Evolutionary conservation across 2,888 invertebrate genomes (phyloP).

Genomic region (Cotesia congregata): DNA sequence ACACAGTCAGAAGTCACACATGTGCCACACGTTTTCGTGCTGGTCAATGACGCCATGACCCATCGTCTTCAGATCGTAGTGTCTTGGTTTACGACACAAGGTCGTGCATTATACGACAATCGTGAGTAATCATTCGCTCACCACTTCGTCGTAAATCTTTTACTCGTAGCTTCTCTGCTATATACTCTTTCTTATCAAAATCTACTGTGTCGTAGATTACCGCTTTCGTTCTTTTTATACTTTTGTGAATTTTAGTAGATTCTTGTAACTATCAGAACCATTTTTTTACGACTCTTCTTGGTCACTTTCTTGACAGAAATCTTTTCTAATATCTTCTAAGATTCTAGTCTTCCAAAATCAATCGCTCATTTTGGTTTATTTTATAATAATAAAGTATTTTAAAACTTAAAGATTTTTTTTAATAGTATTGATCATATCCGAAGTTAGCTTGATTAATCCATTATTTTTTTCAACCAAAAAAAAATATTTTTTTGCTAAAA

Average conservation of each 20-base stretch:
- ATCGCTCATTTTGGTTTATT: conserved; percentile 23
- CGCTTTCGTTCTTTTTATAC: conserved; percentile 19
- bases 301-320: conserved; percentile 29
- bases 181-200: conserved; percentile 62
- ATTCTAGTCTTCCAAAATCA: not conserved
- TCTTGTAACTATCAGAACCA: not conserved
- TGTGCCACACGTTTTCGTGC: conserved; percentile 40
- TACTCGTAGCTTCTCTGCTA: conserved; percentile 55
- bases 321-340: conserved; percentile 18
- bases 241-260: conserved; percentile 21
- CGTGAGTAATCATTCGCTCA: conserved; percentile 67
- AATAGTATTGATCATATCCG: not conserved
- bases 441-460: not conserved
- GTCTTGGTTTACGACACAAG: conserved; percentile 66
- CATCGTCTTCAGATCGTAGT: conserved; percentile 22
- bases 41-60: conserved; percentile 45
- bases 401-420: not conserved
- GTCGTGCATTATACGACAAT: conserved; percentile 68
- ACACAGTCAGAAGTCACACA: conserved; percentile 35
- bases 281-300: conserved; percentile 18
- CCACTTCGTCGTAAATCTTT: conserved; percentile 66
- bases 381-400: conserved; percentile 19
- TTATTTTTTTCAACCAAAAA: not conserved
- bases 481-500: not conserved
- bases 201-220: conserved; percentile 31